Evolutionary conservation across 2,888 invertebrate species (phyloP).

Genomic region (Mesochorus sp.): DNA sequence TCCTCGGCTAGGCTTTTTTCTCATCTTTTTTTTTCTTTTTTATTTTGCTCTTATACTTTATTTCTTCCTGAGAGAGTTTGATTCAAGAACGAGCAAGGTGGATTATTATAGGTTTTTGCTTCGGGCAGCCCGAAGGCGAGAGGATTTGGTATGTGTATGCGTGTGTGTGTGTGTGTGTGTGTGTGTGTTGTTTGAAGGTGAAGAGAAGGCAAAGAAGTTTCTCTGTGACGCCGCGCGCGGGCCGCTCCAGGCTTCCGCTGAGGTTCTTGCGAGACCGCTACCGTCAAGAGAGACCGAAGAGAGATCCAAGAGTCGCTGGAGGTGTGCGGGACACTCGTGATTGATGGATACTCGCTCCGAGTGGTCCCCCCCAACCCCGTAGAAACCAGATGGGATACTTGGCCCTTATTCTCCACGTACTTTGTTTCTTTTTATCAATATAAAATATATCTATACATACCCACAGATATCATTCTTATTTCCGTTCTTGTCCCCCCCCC

Average conservation of each 20-base stretch:
- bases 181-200: background rate
- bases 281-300: slow-evolving; percentile 67
- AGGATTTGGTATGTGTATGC: background rate
- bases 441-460: slow-evolving; percentile 1
- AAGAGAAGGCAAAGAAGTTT: slow-evolving; percentile 50
- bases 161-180: background rate
- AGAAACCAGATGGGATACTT: slow-evolving; percentile 60
- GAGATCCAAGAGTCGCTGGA: slow-evolving; percentile 36
- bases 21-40: background rate
- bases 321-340: slow-evolving; percentile 75
- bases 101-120: slow-evolving; percentile 52
- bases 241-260: slow-evolving; percentile 70
- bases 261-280: slow-evolving; percentile 75
- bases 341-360: slow-evolving; percentile 79
- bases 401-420: slow-evolving; percentile 61
- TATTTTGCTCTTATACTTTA: background rate
- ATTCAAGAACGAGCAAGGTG: slow-evolving; percentile 23
- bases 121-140: slow-evolving; percentile 39
- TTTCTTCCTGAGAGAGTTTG: slow-evolving; percentile 17
- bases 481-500: slow-evolving; percentile 9
- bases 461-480: slow-evolving; percentile 31
- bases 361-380: slow-evolving; percentile 69
- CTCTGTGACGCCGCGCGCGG: slow-evolving; percentile 62
- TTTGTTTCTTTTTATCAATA: slow-evolving; percentile 50
- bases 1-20: background rate